These are phyloP conservation scores for Acropora tenuis DNA, from an alignment of 64 coral and sea anemone genomes.

Conservation along the genomic window DNA sequence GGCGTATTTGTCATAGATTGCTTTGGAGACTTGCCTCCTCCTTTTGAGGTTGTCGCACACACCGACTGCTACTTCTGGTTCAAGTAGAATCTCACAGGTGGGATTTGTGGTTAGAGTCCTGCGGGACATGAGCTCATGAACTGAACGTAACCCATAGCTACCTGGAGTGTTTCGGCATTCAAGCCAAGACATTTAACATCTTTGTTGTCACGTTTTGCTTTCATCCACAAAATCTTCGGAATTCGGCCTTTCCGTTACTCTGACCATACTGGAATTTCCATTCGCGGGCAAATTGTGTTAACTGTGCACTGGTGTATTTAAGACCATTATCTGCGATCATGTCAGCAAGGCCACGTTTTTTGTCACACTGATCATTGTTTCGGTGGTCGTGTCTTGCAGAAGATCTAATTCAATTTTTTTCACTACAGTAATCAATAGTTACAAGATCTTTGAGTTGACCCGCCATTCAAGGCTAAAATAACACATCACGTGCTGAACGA, in stretches of 20 bases:
- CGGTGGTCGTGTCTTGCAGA: neutral
- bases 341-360: constrained; percentile 31
- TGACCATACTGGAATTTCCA: constrained; percentile 26
- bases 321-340: constrained; percentile 27
- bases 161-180: neutral
- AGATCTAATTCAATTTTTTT: constrained; percentile 33
- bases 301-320: constrained; percentile 4
- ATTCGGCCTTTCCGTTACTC: constrained; percentile 16
- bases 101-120: constrained; percentile 12
- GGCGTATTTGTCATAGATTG: neutral
- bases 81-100: neutral
- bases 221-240: neutral
- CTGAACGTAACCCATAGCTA: neutral
- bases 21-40: constrained; percentile 9
- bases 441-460: constrained; percentile 34
- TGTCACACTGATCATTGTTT: constrained; percentile 8
- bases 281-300: neutral
- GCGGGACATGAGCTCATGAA: constrained; percentile 11
- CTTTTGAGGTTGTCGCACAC: constrained; percentile 30
- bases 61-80: too few relatives aligned
- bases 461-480: constrained; percentile 18
- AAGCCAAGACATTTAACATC: neutral
- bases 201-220: constrained; percentile 1
- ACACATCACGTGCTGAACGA: constrained; percentile 30
- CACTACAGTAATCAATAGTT: constrained; percentile 28